These are phyloP conservation scores for Zhuqinia jingwanae DNA, from an alignment of 2,888 invertebrate species.

Conservation along the genomic window DNA sequence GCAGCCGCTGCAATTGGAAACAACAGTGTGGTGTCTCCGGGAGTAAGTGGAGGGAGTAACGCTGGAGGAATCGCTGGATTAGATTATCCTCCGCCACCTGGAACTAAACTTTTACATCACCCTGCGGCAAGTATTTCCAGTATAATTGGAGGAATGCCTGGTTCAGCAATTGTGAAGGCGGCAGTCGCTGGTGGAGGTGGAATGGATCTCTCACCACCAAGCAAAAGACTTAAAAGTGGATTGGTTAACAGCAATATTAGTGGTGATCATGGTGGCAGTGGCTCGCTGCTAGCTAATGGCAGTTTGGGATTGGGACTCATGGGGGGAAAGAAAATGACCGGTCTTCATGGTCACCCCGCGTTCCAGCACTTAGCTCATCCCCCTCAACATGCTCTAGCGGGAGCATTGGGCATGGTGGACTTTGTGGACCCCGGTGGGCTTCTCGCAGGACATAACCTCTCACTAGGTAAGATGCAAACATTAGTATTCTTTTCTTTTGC, in stretches of 20 bases:
- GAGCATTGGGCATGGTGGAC: constrained; percentile 37
- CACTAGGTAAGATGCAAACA: constrained; percentile 61
- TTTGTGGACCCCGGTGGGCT: constrained; percentile 65
- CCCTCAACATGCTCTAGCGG: constrained; percentile 2
- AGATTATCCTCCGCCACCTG: constrained; percentile 74
- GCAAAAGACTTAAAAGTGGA: constrained; percentile 73
- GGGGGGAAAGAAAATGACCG: constrained; percentile 15
- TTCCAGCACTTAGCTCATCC: constrained; percentile 35
- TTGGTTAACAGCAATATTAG: constrained; percentile 44
- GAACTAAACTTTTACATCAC: constrained; percentile 46
- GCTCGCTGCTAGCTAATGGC: constrained; percentile 23
- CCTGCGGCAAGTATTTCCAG: constrained; percentile 62
- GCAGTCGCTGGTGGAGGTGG: constrained; percentile 54
- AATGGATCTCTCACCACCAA: constrained; percentile 77
- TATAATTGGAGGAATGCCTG: constrained; percentile 47
- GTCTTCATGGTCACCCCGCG: constrained; percentile 31
- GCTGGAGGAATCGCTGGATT: constrained; percentile 57
- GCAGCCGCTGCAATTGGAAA: constrained; percentile 60
- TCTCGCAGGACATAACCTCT: constrained; percentile 69
- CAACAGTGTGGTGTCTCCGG: constrained; percentile 6
- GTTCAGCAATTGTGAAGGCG: constrained; percentile 46
- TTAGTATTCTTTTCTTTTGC: background rate
- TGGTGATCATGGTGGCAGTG: background rate
- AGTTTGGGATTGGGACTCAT: constrained; percentile 29
- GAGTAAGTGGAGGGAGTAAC: background rate